Evolutionary conservation across 2,113 vertebrate genomes (phyloP).

Genomic region (Hypocryptadius cinnamomeus): DNA sequence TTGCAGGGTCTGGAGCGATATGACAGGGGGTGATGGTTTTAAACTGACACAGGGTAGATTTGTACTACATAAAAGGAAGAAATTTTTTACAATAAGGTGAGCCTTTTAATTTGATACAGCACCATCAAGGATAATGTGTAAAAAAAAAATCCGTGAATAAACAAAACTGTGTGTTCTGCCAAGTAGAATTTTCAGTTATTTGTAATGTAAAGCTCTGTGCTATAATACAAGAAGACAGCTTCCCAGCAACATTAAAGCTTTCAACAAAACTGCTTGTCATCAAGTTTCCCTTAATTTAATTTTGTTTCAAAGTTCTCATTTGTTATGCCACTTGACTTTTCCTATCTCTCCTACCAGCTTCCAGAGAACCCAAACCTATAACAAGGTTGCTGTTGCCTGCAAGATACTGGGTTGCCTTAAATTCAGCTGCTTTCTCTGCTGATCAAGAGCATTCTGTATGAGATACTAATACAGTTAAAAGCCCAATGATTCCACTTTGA

Average conservation of each 20-base stretch:
- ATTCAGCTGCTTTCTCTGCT: background rate
- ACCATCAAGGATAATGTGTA: background rate
- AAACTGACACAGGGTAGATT: background rate
- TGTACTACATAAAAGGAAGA: background rate
- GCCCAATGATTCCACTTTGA: background rate
- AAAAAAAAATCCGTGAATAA: background rate
- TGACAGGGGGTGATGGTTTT: background rate
- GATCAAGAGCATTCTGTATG: background rate
- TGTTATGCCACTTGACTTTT: background rate
- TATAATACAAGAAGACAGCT: background rate
- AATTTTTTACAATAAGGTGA: background rate
- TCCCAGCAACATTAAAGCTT: background rate
- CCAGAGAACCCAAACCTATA: background rate
- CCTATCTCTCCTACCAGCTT: background rate
- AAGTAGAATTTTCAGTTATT: background rate
- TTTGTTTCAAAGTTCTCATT: background rate
- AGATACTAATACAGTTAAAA: background rate
- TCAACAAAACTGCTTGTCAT: background rate
- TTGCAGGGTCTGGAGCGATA: fast-evolving
- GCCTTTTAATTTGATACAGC: background rate
- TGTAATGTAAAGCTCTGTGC: background rate
- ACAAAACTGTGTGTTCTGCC: background rate
- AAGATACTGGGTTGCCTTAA: background rate
- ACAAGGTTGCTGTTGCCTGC: background rate
- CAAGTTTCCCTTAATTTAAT: background rate